Evolutionary conservation across 1,140 invertebrate genomes (phyloP), one percentile per base, ranked within the genome.

Genomic region (Brachionus calyciflorus): DNA sequence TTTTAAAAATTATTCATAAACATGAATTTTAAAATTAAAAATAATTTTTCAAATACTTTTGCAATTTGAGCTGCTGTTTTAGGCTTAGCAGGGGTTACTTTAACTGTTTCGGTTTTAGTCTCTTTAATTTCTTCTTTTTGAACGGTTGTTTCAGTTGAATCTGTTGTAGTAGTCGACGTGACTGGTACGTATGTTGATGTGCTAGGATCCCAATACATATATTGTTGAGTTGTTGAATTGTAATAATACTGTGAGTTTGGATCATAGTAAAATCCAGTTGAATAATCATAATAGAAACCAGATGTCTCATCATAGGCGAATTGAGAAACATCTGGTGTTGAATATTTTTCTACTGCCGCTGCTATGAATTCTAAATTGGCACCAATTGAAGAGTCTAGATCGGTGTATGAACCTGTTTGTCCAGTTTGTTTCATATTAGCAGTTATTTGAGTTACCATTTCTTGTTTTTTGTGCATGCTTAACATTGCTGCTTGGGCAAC

Each of bases 31-130:
- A 41, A 60, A 28, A 63, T 17, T 41, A 28, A 14, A 17, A 77
- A 37, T 37, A 5, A 5, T 37, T 37, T 37, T 37, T 37, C 48
- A 30, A 76, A 9, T 60, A 89, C 91, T 86, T 97, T 97, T 0
- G 94, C 94, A 80, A 98, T 97, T 85, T 96, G 96, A 82, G 97
- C 96, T 0, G 96, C 96, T 14, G 96, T 93, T 86, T 96, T 97
- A 0, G 94, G 92, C 87, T 98, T 94, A n/a, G 30, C n/a, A 12
- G 30, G 9, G 19, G 14, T 28, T 49, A 40, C 57, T 10, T 68
- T 78, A 77, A 37, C 60, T 30, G 46, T 44, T 9, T 79, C 78
- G 6, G 82, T 81, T 4, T 81, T 82, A 21, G 83, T 14, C n/a
- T 30, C 51, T n/a, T 12, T 33, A 3, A 17, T 28, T 49, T 83